Conservation (phyloP, 2,113 vertebrate species). For the Cynopterus brachyotis region DNA sequence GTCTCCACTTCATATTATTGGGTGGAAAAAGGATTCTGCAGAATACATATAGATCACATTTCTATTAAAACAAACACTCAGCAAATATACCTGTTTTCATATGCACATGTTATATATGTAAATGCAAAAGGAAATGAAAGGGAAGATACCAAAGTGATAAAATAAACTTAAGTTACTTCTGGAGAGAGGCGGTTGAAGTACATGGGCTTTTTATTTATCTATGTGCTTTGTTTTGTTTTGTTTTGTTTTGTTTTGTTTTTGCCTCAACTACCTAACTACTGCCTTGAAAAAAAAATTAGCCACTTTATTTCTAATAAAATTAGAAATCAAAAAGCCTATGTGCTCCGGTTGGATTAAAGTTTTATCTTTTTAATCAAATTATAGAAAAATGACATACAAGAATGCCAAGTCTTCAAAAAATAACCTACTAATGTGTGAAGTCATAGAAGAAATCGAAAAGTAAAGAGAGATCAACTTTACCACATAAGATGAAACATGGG, state of each 20-base stretch:
- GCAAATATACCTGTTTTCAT: neutral
- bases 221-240: neutral
- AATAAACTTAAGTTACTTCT: neutral
- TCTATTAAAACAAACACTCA: neutral
- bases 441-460: neutral
- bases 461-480: neutral
- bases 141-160: neutral
- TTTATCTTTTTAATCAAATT: slow-evolving; percentile 36
- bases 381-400: neutral
- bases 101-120: neutral
- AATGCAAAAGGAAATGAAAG: neutral
- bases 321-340: neutral
- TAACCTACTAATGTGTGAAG: neutral
- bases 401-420: neutral
- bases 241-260: neutral
- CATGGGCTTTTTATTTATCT: neutral
- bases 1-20: neutral
- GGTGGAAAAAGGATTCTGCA: neutral
- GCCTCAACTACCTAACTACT: neutral
- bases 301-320: slow-evolving; percentile 17
- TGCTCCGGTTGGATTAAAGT: neutral
- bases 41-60: neutral
- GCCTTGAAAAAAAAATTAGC: neutral
- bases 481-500: neutral
- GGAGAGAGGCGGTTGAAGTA: neutral